These are phyloP conservation scores for Aricia artaxerxes DNA, from an alignment of 2,888 invertebrate genomes.

Conservation along the genomic window DNA sequence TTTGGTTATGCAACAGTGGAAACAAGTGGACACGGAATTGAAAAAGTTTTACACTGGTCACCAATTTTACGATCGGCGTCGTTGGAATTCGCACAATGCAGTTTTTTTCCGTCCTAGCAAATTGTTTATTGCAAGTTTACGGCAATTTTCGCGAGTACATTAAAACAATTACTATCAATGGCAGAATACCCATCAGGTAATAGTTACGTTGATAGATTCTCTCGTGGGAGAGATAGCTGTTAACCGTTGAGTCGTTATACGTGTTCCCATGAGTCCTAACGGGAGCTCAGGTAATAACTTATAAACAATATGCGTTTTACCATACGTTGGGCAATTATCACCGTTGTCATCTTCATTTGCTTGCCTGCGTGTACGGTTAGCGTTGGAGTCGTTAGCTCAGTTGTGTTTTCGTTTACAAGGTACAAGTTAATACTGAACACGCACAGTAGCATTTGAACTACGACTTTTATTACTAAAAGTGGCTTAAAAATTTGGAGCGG, in stretches of 20 bases:
- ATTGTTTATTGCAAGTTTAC: background rate
- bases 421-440: background rate
- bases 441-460: background rate
- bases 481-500: too few relatives aligned
- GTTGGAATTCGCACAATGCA: background rate
- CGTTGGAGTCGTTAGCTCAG: background rate
- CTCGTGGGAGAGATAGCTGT: constrained; percentile 43
- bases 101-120: background rate
- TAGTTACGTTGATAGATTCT: constrained; percentile 34
- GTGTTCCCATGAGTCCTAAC: constrained; percentile 42
- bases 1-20: constrained; percentile 3
- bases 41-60: background rate
- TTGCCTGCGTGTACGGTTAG: constrained; percentile 10
- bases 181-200: constrained; percentile 32
- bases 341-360: constrained; percentile 27
- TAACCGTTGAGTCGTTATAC: constrained; percentile 41
- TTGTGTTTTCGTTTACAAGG: background rate
- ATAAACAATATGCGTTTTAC: constrained; percentile 30
- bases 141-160: constrained; percentile 31
- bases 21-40: background rate
- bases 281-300: constrained; percentile 32
- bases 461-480: background rate
- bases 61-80: background rate
- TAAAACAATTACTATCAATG: constrained; percentile 34
- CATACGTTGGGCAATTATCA: constrained; percentile 25